Percentiles rank a stretch among this genome's conserved stretches.
Evolutionary conservation across 2,797 vertebrate species (phyloP).

Genomic region (Phaenicophaeus curvirostris): DNA sequence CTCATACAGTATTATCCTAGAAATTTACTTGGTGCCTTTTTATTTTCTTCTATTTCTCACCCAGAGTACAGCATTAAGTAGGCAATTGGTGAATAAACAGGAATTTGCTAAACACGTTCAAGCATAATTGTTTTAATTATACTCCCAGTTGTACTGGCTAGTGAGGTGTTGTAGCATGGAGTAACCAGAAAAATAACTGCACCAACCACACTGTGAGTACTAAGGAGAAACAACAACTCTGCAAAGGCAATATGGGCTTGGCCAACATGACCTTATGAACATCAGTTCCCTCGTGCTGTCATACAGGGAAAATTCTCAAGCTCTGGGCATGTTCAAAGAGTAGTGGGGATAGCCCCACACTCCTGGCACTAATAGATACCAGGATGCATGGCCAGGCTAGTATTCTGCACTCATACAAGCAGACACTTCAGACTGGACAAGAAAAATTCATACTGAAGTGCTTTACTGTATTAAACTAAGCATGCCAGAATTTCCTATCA

Average conservation of each 20-base stretch:
- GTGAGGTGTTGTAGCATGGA: background rate
- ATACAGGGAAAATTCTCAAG: background rate
- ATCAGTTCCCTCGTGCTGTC: background rate
- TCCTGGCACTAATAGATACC: background rate
- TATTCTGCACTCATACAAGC: background rate
- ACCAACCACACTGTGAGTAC: background rate
- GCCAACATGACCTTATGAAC: background rate
- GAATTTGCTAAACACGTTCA: background rate
- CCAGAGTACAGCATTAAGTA: background rate
- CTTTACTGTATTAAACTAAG: background rate
- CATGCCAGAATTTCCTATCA: background rate
- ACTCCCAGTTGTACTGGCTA: background rate
- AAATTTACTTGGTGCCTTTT: background rate
- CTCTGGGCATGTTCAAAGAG: background rate
- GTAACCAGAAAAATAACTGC: background rate
- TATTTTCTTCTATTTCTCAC: background rate
- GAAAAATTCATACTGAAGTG: background rate
- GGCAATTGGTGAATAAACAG: background rate
- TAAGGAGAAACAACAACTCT: background rate
- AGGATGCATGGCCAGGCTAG: background rate
- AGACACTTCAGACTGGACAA: background rate
- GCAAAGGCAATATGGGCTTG: background rate
- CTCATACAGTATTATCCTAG: background rate
- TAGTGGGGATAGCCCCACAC: background rate
- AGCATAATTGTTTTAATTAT: background rate